phyloP scores from a whole-genome alignment of 2,113 vertebrate species.

The Phoxinus phoxinus region DNA sequence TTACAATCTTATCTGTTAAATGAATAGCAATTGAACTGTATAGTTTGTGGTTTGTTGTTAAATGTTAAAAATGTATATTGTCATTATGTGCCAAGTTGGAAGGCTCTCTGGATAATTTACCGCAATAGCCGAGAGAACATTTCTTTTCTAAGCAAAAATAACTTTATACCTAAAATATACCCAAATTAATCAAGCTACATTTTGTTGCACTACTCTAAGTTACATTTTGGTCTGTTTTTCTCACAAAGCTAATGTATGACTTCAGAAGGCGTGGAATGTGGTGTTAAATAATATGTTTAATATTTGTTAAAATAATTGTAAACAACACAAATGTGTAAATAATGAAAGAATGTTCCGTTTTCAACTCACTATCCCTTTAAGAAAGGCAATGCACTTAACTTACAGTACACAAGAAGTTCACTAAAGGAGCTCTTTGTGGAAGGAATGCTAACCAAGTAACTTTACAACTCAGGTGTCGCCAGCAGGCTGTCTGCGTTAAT shows the following conservation, averaged over 20 bases:
- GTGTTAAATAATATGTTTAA: no score
- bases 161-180: not conserved
- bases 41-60: not conserved
- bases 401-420: not conserved
- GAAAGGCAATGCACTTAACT: not conserved
- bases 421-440: conserved; percentile 10
- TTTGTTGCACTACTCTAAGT: not conserved
- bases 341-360: not conserved
- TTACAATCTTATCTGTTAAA: not conserved
- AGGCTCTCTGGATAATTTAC: not conserved
- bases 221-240: not conserved
- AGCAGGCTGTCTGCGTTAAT: conserved; percentile 14
- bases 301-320: no score
- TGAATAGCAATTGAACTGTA: not conserved
- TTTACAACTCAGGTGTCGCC: conserved; percentile 40
- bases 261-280: not conserved
- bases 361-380: not conserved
- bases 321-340: not conserved
- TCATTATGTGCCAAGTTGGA: not conserved
- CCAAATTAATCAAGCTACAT: not conserved
- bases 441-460: conserved; percentile 38
- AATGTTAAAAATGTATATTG: not conserved
- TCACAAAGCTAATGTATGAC: not conserved
- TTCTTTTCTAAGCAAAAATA: not conserved
- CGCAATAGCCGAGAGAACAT: not conserved